These are phyloP conservation scores for Trichoplusia ni DNA, from an alignment of 1,140 invertebrate genomes.

Conservation along the genomic window DNA sequence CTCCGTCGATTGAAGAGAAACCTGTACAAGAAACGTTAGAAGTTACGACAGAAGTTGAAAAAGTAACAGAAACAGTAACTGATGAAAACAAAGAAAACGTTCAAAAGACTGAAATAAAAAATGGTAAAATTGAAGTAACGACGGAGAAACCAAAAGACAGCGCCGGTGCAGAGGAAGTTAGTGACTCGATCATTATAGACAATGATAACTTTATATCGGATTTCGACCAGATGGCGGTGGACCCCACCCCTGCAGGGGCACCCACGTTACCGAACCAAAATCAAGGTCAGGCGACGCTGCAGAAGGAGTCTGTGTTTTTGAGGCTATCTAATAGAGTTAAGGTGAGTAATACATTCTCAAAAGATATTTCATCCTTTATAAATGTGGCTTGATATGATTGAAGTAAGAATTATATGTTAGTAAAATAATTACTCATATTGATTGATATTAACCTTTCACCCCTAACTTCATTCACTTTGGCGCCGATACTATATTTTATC, in stretches of 20 bases:
- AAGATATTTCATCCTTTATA: too few species aligned
- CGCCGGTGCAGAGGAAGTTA: slow-evolving; percentile 59
- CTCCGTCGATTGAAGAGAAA: slow-evolving; percentile 41
- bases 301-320: slow-evolving; percentile 97
- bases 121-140: slow-evolving; percentile 51
- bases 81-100: slow-evolving; percentile 62
- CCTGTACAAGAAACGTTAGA: slow-evolving; percentile 50
- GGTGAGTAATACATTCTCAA: slow-evolving; percentile 77
- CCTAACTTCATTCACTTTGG: too few species aligned
- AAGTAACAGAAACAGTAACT: slow-evolving; percentile 42
- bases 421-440: not conserved
- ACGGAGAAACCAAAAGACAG: slow-evolving; percentile 66
- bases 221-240: slow-evolving; percentile 74
- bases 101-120: slow-evolving; percentile 57
- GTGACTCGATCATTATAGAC: slow-evolving; percentile 70
- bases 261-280: slow-evolving; percentile 68
- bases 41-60: slow-evolving; percentile 45
- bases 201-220: slow-evolving; percentile 76
- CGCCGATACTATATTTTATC: too few species aligned
- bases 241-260: slow-evolving; percentile 62
- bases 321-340: slow-evolving; percentile 97
- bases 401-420: not conserved
- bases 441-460: too few species aligned
- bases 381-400: not conserved
- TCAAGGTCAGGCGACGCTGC: slow-evolving; percentile 79